Conservation (phyloP, 2,888 invertebrate species). For the Linhomoeus sp. region DNA sequence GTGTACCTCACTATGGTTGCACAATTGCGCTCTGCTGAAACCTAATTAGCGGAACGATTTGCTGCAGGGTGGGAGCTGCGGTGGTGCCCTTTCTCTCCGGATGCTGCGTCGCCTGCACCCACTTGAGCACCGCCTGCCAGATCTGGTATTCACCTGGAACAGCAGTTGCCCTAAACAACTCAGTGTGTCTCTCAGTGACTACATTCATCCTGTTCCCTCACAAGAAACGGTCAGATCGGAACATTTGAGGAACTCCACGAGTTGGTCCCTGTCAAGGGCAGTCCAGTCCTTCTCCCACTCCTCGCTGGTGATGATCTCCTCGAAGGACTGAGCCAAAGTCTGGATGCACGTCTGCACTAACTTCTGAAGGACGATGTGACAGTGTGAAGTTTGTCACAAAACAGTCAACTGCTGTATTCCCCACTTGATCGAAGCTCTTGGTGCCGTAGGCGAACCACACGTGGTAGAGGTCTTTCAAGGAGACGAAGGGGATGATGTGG, state of each 20-base stretch:
- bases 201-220: too few species aligned
- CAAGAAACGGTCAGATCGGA: constrained; percentile 27
- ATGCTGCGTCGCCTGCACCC: constrained; percentile 26
- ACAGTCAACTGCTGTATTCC: too few species aligned
- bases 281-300: constrained; percentile 30
- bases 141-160: constrained; percentile 29
- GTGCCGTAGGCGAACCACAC: constrained; percentile 34
- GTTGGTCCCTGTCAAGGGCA: constrained; percentile 29
- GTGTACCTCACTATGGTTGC: too few species aligned
- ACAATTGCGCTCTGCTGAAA: not conserved
- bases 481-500: constrained; percentile 27
- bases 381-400: too few species aligned
- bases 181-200: too few species aligned
- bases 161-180: too few species aligned
- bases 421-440: constrained; percentile 24
- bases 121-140: constrained; percentile 29
- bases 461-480: constrained; percentile 31
- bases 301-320: constrained; percentile 23
- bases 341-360: constrained; percentile 2
- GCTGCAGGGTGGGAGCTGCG: constrained; percentile 13
- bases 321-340: constrained; percentile 22
- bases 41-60: constrained; percentile 16
- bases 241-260: constrained; percentile 29
- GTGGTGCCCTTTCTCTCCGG: constrained; percentile 22
- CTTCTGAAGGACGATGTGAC: not conserved